These are phyloP conservation scores for Gymnocephalus cernua DNA, from an alignment of 2,113 vertebrate genomes.

Conservation along the genomic window DNA sequence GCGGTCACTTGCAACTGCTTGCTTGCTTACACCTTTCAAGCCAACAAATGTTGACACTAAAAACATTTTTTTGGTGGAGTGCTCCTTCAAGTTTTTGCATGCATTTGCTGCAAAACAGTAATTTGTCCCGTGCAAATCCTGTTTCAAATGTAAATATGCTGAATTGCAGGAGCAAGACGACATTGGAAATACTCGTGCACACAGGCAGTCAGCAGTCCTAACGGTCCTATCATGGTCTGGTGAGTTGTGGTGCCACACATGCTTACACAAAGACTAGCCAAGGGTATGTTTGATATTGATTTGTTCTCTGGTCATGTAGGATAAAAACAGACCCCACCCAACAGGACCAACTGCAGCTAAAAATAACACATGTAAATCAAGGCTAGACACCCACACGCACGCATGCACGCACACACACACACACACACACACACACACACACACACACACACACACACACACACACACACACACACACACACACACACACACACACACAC, in stretches of 20 bases:
- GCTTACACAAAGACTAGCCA: conserved; percentile 56
- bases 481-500: conserved; percentile 11
- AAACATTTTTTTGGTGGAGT: not conserved
- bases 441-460: not conserved
- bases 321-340: conserved; percentile 76
- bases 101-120: not conserved
- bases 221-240: conserved; percentile 20
- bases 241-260: conserved; percentile 34
- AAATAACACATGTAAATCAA: conserved; percentile 74
- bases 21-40: not conserved
- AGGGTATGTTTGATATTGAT: conserved; percentile 68
- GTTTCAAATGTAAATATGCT: not conserved
- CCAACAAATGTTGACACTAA: not conserved
- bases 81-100: not conserved
- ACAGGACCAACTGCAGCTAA: conserved; percentile 56
- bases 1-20: not conserved
- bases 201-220: not conserved
- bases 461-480: not conserved
- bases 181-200: not conserved
- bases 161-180: not conserved
- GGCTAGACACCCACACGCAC: conserved; percentile 28
- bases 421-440: not conserved
- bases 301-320: conserved; percentile 69
- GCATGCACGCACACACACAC: conserved; percentile 31
- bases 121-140: not conserved